Base-by-base conservation (phyloP, 2,888 invertebrate species). In the Bellardia bayeri region DNA sequence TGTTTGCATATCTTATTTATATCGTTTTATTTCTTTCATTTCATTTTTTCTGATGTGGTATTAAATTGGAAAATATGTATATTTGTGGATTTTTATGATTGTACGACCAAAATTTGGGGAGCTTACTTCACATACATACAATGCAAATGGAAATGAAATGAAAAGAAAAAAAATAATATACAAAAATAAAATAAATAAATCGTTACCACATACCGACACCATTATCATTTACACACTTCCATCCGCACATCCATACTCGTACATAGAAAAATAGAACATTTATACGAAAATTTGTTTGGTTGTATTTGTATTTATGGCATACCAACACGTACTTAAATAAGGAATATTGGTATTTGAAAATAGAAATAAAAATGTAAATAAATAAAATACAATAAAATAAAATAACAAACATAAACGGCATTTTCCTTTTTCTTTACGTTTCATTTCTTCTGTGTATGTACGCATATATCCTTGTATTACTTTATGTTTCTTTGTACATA, bases 261-360 rank as follows among this genome's bases (percentile, higher is more conserved):
- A 54, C 42, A 61, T 61, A 42, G 61, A 66, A 82, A 91, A 91
- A 91, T 91, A 91, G 91, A 90, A 91, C 78, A 79, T 91, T 91
- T 91, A 89, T 91, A 90, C 23, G 63, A 49, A 79, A 69, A 54
- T 66, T 66, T 16, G 40, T 56, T 66, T 82, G 11, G 23, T 75
- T 68, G 75, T 68, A 75, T 86, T 83, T 78, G 82, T 86, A 82
- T 88, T 88, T 88, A 88, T 88, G 84, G 81, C 86, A 88, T 88
- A 84, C 86, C 88, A 81, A 86, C 88, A 88, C 88, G 88, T 88
- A 86, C 87, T 87, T 85, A 23, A 23, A 23, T 23, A 85, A 87
- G 75, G 79, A 87, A 87, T 87, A 87, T 87, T 85, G 87, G 87
- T 75, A 87, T 87, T 87, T 87, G 87, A 85, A 81, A 80, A 85